Evolutionary conservation across 2,113 vertebrate species (phyloP).

Genomic region (Pomatostomus ruficeps): DNA sequence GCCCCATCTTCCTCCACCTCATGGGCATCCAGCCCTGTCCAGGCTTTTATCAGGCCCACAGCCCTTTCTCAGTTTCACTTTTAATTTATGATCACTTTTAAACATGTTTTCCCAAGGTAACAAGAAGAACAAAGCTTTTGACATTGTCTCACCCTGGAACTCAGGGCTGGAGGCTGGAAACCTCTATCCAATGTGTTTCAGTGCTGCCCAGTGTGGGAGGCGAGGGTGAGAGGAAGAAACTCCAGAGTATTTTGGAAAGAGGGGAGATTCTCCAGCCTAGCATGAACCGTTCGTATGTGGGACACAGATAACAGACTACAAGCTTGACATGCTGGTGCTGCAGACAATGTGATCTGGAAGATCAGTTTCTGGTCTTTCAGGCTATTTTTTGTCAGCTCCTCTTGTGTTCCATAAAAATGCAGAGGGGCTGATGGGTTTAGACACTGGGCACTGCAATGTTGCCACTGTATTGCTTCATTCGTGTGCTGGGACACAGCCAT

Average conservation of each 20-base stretch:
- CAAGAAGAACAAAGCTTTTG: background rate
- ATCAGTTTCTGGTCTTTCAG: background rate
- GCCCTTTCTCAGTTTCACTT: background rate
- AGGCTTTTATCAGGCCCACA: background rate
- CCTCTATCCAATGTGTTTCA: fast-evolving
- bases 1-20: background rate
- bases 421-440: background rate
- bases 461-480: background rate
- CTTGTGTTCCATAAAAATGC: fast-evolving
- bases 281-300: fast-evolving
- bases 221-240: background rate
- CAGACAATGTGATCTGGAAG: background rate
- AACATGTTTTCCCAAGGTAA: background rate
- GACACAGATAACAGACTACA: background rate
- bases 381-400: background rate
- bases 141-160: background rate
- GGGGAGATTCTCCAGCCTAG: background rate
- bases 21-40: fast-evolving
- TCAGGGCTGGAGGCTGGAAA: background rate
- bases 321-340: background rate
- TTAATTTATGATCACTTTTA: background rate
- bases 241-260: background rate
- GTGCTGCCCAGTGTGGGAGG: background rate
- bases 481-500: background rate
- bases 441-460: background rate